phyloP scores from a whole-genome alignment of 2,888 invertebrate species.

The Venusia cambrica region DNA sequence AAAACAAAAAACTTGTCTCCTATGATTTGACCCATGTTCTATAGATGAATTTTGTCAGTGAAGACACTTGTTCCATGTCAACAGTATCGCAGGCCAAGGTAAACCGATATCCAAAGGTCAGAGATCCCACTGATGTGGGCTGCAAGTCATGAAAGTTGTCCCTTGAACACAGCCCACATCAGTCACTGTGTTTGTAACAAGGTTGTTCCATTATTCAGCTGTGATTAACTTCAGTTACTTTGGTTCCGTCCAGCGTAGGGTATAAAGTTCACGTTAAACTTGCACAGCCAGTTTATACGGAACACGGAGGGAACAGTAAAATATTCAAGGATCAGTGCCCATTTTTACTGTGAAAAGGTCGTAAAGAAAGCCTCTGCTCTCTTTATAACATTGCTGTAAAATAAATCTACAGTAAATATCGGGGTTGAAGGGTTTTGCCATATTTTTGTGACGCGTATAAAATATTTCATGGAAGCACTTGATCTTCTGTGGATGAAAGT shows the following conservation, averaged over 20 bases:
- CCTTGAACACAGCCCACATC: neutral
- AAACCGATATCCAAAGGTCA: too few relatives aligned
- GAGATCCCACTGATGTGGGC: too few relatives aligned
- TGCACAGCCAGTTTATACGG: constrained; percentile 18
- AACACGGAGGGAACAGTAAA: constrained; percentile 21
- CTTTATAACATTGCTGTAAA: constrained; percentile 4
- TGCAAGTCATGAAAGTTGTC: too few relatives aligned
- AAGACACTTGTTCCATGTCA: too few relatives aligned
- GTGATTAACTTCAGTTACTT: constrained; percentile 28
- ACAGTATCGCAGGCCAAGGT: too few relatives aligned
- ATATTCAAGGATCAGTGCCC: constrained; percentile 22
- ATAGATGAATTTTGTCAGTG: too few relatives aligned
- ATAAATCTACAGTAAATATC: neutral
- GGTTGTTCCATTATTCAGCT: constrained; percentile 21
- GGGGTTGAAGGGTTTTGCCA: too few relatives aligned
- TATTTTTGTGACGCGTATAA: too few relatives aligned
- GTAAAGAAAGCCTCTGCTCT: constrained; percentile 9
- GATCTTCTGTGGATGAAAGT: too few relatives aligned
- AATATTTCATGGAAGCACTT: too few relatives aligned
- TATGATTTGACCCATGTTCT: too few relatives aligned
- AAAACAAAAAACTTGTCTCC: too few relatives aligned
- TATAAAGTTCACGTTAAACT: constrained; percentile 21
- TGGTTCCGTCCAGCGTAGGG: constrained; percentile 21
- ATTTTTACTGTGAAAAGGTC: constrained; percentile 17
- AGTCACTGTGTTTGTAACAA: neutral